Percentiles rank a stretch among this genome's conserved stretches.
Conservation (phyloP, 1,140 invertebrate genomes). For the Yoshiicerus persimilis region DNA sequence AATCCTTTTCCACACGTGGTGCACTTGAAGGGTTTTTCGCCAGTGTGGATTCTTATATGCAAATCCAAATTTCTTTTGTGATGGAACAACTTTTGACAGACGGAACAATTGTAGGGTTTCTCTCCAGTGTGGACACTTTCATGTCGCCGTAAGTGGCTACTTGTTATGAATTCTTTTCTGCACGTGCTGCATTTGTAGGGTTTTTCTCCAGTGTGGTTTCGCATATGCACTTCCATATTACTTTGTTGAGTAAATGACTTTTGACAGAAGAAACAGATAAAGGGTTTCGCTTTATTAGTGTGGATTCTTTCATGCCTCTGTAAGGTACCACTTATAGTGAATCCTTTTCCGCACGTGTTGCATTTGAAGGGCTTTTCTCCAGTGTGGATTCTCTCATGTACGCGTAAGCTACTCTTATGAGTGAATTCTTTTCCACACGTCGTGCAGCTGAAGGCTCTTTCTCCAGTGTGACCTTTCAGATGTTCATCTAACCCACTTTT, state of each 20-base stretch:
- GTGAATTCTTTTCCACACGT: neutral
- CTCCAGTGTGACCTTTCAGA: neutral
- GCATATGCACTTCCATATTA: neutral
- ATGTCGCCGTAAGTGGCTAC: neutral
- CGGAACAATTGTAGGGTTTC: no score
- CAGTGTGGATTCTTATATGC: no score
- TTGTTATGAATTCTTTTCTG: neutral
- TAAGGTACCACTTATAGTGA: neutral
- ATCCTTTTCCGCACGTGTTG: neutral
- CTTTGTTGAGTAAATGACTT: neutral
- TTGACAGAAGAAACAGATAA: neutral
- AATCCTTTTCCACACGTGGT: no score
- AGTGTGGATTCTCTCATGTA: neutral
- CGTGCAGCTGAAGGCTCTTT: neutral
- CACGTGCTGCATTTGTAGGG: neutral
- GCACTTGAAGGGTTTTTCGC: no score
- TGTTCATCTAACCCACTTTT: neutral
- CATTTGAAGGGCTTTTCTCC: neutral
- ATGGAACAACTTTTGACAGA: no score
- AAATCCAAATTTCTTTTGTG: no score
- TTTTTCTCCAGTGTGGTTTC: neutral
- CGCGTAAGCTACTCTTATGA: neutral
- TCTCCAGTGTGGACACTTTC: no score
- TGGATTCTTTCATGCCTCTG: neutral
- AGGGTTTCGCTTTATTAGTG: neutral